Conservation (phyloP, 2,113 vertebrate species). For the Mystacornis crossleyi region DNA sequence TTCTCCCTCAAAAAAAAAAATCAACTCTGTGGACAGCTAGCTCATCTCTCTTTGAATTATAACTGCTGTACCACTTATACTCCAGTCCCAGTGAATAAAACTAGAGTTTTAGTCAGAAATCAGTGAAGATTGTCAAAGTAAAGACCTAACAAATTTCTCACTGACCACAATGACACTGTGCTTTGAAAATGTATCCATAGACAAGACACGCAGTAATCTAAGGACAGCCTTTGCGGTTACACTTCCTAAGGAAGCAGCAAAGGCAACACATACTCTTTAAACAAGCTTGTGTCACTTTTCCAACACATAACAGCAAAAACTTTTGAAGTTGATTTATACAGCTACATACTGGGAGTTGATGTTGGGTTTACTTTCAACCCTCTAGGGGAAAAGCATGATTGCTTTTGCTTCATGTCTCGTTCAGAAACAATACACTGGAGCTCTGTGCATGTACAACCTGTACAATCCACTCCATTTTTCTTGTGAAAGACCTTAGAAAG, state of each 20-base stretch:
- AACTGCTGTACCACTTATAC: not conserved
- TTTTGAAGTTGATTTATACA: not conserved
- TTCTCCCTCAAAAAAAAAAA: not conserved
- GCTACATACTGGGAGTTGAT: not conserved
- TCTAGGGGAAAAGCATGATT: not conserved
- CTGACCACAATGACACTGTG: not conserved
- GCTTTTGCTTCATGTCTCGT: not conserved
- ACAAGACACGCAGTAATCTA: not conserved
- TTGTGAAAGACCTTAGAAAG: not conserved
- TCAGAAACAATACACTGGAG: not conserved
- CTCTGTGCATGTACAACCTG: not conserved
- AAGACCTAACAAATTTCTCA: not conserved
- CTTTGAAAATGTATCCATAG: not conserved
- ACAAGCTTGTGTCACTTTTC: not conserved
- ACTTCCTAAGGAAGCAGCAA: not conserved
- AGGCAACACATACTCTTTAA: not conserved
- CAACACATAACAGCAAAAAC: not conserved
- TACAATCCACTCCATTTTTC: not conserved
- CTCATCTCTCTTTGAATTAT: not conserved
- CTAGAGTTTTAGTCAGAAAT: not conserved
- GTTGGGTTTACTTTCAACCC: not conserved
- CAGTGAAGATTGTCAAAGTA: not conserved
- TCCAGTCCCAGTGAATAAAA: not conserved
- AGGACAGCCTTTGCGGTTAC: not conserved
- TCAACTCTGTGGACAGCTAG: not conserved